Evolutionary conservation across 2,113 vertebrate genomes (phyloP).

Genomic region (Dipodomys stephensi): DNA sequence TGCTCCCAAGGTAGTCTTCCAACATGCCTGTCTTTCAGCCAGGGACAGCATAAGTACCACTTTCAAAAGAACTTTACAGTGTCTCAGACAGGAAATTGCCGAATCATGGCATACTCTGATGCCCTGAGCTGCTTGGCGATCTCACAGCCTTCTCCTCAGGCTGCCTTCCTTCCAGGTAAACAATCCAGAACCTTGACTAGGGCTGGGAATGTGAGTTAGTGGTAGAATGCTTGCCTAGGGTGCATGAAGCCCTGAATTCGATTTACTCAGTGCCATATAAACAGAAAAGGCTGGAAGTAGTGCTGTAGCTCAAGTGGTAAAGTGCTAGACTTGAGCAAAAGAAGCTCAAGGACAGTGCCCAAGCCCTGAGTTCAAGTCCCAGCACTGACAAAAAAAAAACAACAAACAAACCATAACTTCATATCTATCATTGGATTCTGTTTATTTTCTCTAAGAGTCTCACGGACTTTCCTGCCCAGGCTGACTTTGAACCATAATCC

Average conservation of each 20-base stretch:
- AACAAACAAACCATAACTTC: background rate
- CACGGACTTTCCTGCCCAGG: too few species aligned
- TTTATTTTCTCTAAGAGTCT: background rate
- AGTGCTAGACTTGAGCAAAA: too few species aligned
- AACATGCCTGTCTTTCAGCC: conserved; percentile 82
- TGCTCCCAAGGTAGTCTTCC: conserved; percentile 60
- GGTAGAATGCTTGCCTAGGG: too few species aligned
- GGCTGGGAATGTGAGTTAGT: too few species aligned
- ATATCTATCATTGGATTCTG: background rate
- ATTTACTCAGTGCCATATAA: too few species aligned
- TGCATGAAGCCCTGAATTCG: too few species aligned
- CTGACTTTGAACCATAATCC: too few species aligned
- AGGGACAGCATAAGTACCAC: conserved; percentile 88
- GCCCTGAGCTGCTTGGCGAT: conserved; percentile 92
- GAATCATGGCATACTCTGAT: conserved; percentile 93
- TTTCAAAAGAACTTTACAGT: conserved; percentile 92
- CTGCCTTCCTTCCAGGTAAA: conserved; percentile 94
- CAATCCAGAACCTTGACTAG: too few species aligned
- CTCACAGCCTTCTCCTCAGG: conserved; percentile 95
- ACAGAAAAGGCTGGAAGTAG: too few species aligned
- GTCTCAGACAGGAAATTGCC: conserved; percentile 92
- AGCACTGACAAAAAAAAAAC: background rate
- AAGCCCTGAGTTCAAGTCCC: too few species aligned
- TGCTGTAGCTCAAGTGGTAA: too few species aligned
- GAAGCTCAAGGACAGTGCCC: too few species aligned